Evolutionary conservation across 2,113 vertebrate species (phyloP), one percentile per base, ranked within the genome.

Genomic region (Oxyura jamaicensis): DNA sequence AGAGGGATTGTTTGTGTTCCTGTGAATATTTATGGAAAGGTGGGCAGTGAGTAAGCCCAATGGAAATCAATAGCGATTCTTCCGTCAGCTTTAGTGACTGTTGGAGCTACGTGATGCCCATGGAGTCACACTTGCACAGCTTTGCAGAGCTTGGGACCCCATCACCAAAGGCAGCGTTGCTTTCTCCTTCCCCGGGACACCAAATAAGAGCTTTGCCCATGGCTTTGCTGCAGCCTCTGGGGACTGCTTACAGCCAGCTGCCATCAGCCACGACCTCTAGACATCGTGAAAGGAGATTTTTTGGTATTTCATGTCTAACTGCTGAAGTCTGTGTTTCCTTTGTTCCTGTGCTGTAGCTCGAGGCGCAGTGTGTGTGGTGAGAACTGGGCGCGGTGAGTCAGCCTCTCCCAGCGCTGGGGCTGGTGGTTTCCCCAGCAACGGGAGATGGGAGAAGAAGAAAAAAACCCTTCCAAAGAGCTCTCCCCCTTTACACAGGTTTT

Each of bases 371-470:
- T 6, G 7, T 39, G 75, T 26, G 15, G 72, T 10, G 8, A 75
- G 85, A 52, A 67, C 82, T 10, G 4, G 93, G 79, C 39, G 79
- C 90, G 86, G 86, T 87, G 94, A 96, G 60, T 86, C 85, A 94
- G 74, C 77, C 18, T 3, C 82, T 82, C 58, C 5, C 11, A 90
- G 94, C n/a, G 7, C 74, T 4, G 5, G 59, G 71, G 71, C 87
- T 52, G 91, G 58, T 7, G 63, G 96, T 97, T 97, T 93, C 96
- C 96, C 81, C 96, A 91, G 97, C 97, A 97, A 97, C 96, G 7
- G 79, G 62, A 58, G 93, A 74, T 14, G 59, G 77, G 65, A 92
- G 87, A 8, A 83, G 65, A 25, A 39, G 4, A 8, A 23, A 35
- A 33, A 60, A 52, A 7, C 5, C 85, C 29, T 53, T 72, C 1